Evolutionary conservation across 1,140 invertebrate species (phyloP).

Genomic region (Cydia strobilella): DNA sequence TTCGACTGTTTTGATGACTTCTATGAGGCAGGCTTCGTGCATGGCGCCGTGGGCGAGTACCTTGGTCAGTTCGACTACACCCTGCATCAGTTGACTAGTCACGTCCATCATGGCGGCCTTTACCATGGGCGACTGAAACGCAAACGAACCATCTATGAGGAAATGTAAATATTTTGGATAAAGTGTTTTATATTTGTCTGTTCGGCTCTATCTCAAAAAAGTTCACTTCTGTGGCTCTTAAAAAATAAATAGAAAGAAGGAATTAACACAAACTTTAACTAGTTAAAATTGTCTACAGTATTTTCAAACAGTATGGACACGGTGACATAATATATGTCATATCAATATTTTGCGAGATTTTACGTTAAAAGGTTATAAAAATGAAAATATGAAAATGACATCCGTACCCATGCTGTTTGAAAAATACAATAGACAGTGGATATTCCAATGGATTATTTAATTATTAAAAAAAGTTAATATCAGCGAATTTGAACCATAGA

Average conservation of each 20-base stretch:
- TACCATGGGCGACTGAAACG: slow-evolving; percentile 66
- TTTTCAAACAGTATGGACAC: too few species aligned
- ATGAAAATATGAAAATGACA: too few species aligned
- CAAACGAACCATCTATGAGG: neutral
- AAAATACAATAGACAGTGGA: neutral
- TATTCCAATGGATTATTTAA: neutral
- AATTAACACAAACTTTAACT: too few species aligned
- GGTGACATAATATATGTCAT: too few species aligned
- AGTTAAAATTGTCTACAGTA: neutral
- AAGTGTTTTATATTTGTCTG: too few species aligned
- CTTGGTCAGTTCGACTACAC: slow-evolving; percentile 65
- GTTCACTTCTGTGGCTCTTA: too few species aligned
- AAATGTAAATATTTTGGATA: neutral
- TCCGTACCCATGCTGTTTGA: too few species aligned
- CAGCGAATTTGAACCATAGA: neutral
- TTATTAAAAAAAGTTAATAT: neutral
- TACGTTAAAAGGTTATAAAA: too few species aligned
- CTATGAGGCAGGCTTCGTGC: slow-evolving; percentile 73
- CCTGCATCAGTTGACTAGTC: slow-evolving; percentile 62
- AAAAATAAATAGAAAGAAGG: too few species aligned
- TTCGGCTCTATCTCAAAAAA: too few species aligned
- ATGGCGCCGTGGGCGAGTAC: slow-evolving; percentile 70
- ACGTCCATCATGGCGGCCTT: slow-evolving; percentile 72
- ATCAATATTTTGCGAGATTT: too few species aligned
- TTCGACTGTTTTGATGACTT: slow-evolving; percentile 65